Conservation (phyloP, 1,140 invertebrate genomes). For the Pseudachorutes palmiensis region DNA sequence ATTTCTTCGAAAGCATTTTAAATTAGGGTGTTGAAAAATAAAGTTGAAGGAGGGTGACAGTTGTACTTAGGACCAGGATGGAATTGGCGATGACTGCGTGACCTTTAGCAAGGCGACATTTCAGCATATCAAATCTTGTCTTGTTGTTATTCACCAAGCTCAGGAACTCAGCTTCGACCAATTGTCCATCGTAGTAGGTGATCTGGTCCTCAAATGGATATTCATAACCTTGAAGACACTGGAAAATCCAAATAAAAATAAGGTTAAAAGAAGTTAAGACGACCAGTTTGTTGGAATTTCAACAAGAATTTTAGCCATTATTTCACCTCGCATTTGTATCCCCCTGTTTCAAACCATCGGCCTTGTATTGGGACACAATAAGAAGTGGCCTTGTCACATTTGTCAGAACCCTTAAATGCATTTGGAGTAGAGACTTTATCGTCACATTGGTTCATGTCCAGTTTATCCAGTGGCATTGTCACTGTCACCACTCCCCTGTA, state of each 20-base stretch:
- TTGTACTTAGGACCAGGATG: too few relatives aligned
- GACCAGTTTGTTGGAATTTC: not conserved
- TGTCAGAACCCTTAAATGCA: constrained; percentile 90
- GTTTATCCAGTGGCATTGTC: constrained; percentile 75
- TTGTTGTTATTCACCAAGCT: constrained; percentile 69
- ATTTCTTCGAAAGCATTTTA: too few relatives aligned
- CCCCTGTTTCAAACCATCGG: constrained; percentile 79
- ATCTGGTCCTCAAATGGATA: constrained; percentile 92
- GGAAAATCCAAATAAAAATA: not conserved
- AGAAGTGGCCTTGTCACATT: constrained; percentile 82
- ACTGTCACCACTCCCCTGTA: constrained; percentile 87
- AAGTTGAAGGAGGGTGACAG: too few relatives aligned
- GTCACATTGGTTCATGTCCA: constrained; percentile 94
- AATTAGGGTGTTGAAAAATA: too few relatives aligned
- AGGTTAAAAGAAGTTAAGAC: not conserved
- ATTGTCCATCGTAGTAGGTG: constrained; percentile 92
- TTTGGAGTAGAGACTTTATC: constrained; percentile 79
- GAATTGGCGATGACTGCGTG: too few relatives aligned
- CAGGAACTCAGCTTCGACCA: constrained; percentile 87
- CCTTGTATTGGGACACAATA: constrained; percentile 91
- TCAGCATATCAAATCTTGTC: constrained; percentile 78
- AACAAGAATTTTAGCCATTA: not conserved
- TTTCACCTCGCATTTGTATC: constrained; percentile 84
- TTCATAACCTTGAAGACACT: constrained; percentile 89
- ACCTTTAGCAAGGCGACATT: constrained; percentile 85